Evolutionary conservation across 1,140 invertebrate genomes (phyloP), one percentile per base, ranked within the genome.

Genomic region (Colletes gigas): DNA sequence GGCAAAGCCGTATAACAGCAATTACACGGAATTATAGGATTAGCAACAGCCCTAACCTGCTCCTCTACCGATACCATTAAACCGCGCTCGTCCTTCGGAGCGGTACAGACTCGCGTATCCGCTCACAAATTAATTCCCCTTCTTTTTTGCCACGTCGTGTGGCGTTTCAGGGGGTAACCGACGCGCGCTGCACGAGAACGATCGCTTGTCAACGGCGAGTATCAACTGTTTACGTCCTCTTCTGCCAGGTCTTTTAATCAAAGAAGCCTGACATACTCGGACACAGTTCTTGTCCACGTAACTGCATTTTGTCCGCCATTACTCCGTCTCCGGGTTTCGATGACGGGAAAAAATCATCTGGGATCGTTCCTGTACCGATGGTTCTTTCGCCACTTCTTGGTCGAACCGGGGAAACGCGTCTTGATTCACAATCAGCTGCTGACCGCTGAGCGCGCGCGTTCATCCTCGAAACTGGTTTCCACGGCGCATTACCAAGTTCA

Each of bases 1-100:
- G 77, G 81, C 85, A 88, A 88, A 83, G 74, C 83, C 77, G 80
- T 85, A 83, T 88, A 90, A 88, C 84, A 70, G 83, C 85, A 90
- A 91, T 92, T 91, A 90, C 77, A 79, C 73, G 75, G 68, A 76
- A 88, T 86, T 85, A 83, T 71, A 39, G 55, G 69, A 79, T 74
- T 81, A 79, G 72, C 74, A 85, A 83, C 63, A 19, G 19, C 9
- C 30, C 8, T 41, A 67, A 57, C 39, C 60, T n/a, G 55, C 41
- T 71, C 74, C 80, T 79, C 83, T 83, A 79, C 52, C 47, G 19
- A n/a, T 68, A 60, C 68, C 54, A 83, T 85, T 83, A 77, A 67
- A 69, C 55, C 44, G 14, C 30, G 15, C 55, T 68, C 69, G 60
- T 75, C 39, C 44, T 8, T 41, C 50, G 41, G 30, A 59, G 19